Percentiles rank a stretch among this genome's conserved stretches.
phyloP scores from a whole-genome alignment of 2,888 invertebrate genomes.

The Protophormia terraenovae region DNA sequence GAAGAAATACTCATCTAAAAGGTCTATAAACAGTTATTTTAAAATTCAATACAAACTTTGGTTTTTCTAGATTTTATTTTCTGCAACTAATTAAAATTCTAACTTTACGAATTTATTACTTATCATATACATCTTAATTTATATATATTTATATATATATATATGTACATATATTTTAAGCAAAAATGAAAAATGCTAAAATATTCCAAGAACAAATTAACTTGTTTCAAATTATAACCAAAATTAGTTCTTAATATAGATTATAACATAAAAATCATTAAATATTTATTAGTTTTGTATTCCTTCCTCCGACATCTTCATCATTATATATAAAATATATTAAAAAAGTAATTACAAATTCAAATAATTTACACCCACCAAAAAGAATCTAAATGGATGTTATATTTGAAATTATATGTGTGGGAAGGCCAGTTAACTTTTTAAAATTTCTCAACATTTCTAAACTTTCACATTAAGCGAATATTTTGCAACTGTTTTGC shows the following conservation, averaged over 20 bases:
- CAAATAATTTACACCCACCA: slow-evolving; percentile 46
- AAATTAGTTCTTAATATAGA: neutral
- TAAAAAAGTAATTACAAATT: slow-evolving; percentile 37
- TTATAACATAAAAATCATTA: neutral
- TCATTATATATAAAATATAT: neutral
- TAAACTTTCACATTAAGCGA: slow-evolving; percentile 37
- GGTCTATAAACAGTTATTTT: too few relatives aligned
- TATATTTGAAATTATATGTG: neutral
- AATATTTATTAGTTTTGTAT: neutral
- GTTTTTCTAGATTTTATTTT: too few relatives aligned
- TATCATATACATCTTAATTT: too few relatives aligned
- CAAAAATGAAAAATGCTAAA: neutral
- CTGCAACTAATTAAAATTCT: too few relatives aligned
- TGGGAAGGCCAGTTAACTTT: neutral
- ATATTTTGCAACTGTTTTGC: slow-evolving; percentile 41
- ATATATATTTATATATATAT: too few relatives aligned
- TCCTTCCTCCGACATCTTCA: neutral
- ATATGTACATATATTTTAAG: neutral
- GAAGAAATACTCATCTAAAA: too few relatives aligned
- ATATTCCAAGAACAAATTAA: neutral
- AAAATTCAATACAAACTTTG: too few relatives aligned
- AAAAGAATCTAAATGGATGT: neutral
- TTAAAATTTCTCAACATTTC: slow-evolving; percentile 15
- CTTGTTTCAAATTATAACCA: neutral
- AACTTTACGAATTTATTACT: too few relatives aligned